These are phyloP conservation scores for Morpho achilles DNA, from an alignment of 2,888 invertebrate species.

Conservation along the genomic window DNA sequence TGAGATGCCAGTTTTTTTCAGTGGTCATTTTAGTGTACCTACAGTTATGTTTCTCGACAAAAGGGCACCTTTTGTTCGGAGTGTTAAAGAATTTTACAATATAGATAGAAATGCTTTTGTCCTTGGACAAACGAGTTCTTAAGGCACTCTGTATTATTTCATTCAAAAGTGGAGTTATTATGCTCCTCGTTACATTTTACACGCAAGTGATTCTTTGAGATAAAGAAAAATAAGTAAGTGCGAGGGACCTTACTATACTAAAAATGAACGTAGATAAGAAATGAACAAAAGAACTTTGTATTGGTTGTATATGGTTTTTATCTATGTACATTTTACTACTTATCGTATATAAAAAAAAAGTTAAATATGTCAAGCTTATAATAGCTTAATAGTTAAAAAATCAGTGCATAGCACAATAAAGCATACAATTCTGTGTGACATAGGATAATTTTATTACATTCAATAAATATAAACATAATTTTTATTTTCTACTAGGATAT, in stretches of 20 bases:
- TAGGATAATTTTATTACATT: too few relatives aligned
- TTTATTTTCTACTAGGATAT: too few relatives aligned
- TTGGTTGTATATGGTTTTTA: too few relatives aligned
- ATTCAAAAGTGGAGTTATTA: slow-evolving; percentile 19
- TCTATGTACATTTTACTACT: too few relatives aligned
- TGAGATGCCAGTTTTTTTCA: slow-evolving; percentile 50
- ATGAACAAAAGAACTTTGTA: too few relatives aligned
- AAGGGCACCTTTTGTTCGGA: slow-evolving; percentile 48
- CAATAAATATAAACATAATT: too few relatives aligned
- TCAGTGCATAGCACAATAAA: too few relatives aligned
- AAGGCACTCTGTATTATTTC: slow-evolving; percentile 16
- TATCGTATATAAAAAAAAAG: too few relatives aligned
- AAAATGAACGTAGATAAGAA: too few relatives aligned
- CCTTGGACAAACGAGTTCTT: slow-evolving; percentile 16
- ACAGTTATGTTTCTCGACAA: slow-evolving; percentile 53
- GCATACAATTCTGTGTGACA: too few relatives aligned
- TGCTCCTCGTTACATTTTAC: slow-evolving; percentile 15
- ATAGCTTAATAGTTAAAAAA: too few relatives aligned
- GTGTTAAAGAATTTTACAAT: slow-evolving; percentile 52
- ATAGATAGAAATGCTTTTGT: slow-evolving; percentile 36
- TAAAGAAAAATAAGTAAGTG: not conserved
- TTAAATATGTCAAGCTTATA: too few relatives aligned
- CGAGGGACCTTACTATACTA: not conserved
- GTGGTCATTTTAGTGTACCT: slow-evolving; percentile 54
- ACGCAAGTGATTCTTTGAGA: slow-evolving; percentile 10